Evolutionary conservation across 2,888 invertebrate species (phyloP), one percentile per base, ranked within the genome.

Genomic region (Cheiracanthium punctorium): DNA sequence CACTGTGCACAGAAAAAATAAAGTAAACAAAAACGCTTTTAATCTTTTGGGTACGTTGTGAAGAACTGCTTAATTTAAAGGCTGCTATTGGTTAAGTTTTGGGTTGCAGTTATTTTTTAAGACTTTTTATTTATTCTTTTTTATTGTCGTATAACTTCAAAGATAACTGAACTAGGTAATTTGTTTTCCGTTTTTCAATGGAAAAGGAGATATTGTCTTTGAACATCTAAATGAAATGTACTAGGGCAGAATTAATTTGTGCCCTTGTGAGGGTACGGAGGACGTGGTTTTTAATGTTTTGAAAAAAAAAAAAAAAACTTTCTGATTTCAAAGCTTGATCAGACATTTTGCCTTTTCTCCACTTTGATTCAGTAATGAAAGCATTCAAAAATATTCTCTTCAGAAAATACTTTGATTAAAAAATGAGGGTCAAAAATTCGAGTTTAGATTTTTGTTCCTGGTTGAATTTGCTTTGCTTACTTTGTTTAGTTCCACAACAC

Each of bases 41-140:
- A 79, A 84, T 84, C 77, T 73, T 79, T 70, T 7, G 67, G 43
- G 41, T 65, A 77, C 72, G 43, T 28, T 48, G 73, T 69, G 76
- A 82, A 76, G 71, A 82, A 76, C 64, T 70, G 69, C 58, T 82
- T 77, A 79, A 77, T 84, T 84, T 73, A 79, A 84, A 84, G n/a
- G 67, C 77, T 33, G 37, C 65, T 30, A 67, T 77, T 84, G 84
- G 70, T 82, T 76, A 58, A 70, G 29, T 69, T 70, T 75, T 48
- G 24, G 69, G 67, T 74, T 48, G 43, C 29, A 64, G 74, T 52
- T 33, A 32, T 37, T n/a, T 74, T 74, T 30, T 24, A n/a, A 5
- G 1, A 12, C 73, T 58, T 75, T 69, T 75, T 74, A 48, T 52
- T 28, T 24, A n/a, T 17, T 43, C 20, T 29, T 24, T 71, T 67